Conservation (phyloP, 2,113 vertebrate species). For the Macquaria australasica region DNA sequence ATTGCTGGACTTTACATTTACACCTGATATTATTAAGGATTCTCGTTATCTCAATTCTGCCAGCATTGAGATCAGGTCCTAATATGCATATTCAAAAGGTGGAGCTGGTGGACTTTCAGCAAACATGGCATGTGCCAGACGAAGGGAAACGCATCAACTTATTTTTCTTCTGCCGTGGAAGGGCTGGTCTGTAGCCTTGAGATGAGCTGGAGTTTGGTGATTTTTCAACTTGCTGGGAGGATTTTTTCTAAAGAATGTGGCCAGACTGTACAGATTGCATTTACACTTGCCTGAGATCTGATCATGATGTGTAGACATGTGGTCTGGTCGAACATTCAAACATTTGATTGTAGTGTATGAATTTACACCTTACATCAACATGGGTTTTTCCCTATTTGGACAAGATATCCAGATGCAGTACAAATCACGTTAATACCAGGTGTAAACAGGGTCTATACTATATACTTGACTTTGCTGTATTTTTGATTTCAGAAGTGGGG, state of each 20-base stretch:
- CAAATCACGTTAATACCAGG: not conserved
- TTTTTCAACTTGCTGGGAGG: not conserved
- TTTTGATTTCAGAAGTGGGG: not conserved
- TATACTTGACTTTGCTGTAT: not conserved
- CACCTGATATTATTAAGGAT: constrained; percentile 10
- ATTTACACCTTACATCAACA: not conserved
- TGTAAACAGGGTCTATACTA: not conserved
- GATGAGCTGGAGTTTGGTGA: too few relatives aligned
- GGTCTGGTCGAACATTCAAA: too few relatives aligned
- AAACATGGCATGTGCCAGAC: too few relatives aligned
- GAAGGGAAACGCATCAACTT: too few relatives aligned
- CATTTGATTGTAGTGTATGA: too few relatives aligned
- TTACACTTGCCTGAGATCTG: not conserved
- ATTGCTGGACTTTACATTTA: constrained; percentile 11
- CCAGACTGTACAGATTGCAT: not conserved
- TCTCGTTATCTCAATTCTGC: constrained; percentile 16
- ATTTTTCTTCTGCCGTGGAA: too few relatives aligned
- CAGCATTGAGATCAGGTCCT: not conserved
- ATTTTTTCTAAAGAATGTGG: not conserved
- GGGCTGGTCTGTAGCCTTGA: too few relatives aligned
- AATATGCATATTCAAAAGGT: too few relatives aligned
- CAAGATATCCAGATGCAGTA: not conserved
- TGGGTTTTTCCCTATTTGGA: not conserved
- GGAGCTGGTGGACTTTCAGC: too few relatives aligned
- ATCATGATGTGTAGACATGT: not conserved